These are phyloP conservation scores for Oceanodroma tethys DNA, from an alignment of 2,113 vertebrate genomes.

Conservation along the genomic window DNA sequence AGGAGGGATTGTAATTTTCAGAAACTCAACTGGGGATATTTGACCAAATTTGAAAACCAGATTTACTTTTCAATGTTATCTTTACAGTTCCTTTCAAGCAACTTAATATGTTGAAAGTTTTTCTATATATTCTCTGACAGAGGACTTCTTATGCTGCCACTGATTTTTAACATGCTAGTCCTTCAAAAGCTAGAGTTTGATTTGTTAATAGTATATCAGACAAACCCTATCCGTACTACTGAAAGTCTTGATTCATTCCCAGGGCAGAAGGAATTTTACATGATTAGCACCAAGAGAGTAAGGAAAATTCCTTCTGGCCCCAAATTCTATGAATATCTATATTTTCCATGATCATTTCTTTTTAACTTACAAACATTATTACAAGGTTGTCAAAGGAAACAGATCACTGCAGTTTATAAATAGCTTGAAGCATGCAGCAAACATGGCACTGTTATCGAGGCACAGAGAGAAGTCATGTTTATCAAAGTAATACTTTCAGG, in stretches of 20 bases:
- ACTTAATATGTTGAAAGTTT: background rate
- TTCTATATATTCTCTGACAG: background rate
- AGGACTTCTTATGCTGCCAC: accelerated
- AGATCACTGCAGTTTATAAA: background rate
- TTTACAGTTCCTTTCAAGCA: background rate
- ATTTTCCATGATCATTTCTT: background rate
- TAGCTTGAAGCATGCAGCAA: background rate
- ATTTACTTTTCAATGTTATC: background rate
- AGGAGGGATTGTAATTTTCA: background rate
- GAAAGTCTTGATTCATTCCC: background rate
- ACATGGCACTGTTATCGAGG: background rate
- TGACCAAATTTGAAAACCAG: background rate
- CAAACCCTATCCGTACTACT: background rate
- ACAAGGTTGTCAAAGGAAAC: background rate
- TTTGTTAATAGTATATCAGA: background rate
- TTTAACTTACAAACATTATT: background rate
- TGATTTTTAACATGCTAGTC: background rate
- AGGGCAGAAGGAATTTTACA: background rate
- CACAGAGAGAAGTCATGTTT: background rate
- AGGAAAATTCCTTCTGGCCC: background rate
- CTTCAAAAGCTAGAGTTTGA: background rate
- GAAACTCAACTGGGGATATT: accelerated
- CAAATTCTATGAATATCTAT: background rate
- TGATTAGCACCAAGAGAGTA: background rate
- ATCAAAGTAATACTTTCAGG: background rate